Percentiles rank a stretch among this genome's conserved stretches.
Evolutionary conservation across 1,140 invertebrate species (phyloP).

Genomic region (Cydia strobilella): DNA sequence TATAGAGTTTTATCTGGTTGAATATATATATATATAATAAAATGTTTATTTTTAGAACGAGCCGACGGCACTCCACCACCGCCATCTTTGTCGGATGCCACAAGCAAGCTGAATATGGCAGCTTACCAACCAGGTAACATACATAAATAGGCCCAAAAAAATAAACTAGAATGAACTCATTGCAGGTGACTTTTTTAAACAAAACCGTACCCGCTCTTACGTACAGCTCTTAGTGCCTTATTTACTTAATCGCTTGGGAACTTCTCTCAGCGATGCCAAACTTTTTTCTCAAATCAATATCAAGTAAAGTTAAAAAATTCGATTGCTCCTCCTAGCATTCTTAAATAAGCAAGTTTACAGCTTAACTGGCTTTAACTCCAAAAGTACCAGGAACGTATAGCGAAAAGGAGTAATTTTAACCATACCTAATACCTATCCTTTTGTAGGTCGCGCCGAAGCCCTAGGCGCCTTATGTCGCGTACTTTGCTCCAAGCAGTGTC

Average conservation of each 20-base stretch:
- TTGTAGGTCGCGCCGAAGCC: constrained; percentile 95
- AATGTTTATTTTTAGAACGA: constrained; percentile 69
- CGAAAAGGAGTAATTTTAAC: background rate
- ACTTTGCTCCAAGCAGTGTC: constrained; percentile 97
- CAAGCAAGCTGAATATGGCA: constrained; percentile 68
- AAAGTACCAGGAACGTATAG: constrained; percentile 13
- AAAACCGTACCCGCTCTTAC: too few relatives aligned
- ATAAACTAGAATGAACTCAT: too few relatives aligned
- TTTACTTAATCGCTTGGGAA: too few relatives aligned
- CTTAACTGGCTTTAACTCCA: constrained; percentile 1
- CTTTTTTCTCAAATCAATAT: too few relatives aligned
- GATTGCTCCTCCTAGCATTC: too few relatives aligned
- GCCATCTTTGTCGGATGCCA: constrained; percentile 65
- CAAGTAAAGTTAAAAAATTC: too few relatives aligned
- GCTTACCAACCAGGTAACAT: constrained; percentile 71
- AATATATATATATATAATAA: background rate
- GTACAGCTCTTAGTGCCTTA: too few relatives aligned
- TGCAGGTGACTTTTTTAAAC: too few relatives aligned
- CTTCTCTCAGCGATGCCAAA: too few relatives aligned
- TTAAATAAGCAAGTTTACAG: too few relatives aligned
- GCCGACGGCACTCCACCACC: constrained; percentile 78
- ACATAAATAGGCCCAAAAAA: too few relatives aligned
- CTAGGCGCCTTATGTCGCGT: constrained; percentile 96
- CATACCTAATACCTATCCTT: constrained; percentile 66
- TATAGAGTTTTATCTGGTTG: too few relatives aligned